phyloP scores from a whole-genome alignment of 53 echinoderm and acorn worm genomes.

The Crossaster papposus region DNA sequence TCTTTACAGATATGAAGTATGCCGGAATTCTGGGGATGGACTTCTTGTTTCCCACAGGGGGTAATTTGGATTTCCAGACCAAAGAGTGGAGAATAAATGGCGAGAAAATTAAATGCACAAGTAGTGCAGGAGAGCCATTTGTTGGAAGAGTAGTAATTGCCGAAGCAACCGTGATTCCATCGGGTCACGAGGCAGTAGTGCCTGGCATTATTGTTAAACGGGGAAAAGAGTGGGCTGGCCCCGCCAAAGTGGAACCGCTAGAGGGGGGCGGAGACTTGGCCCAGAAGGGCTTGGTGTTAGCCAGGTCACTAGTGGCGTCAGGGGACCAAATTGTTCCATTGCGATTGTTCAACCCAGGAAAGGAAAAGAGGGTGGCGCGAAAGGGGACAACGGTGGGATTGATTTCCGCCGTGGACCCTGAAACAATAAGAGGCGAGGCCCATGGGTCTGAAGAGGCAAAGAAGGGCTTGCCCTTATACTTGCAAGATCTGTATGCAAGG shows the following conservation, averaged over 20 bases:
- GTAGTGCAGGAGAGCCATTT: constrained; percentile 32
- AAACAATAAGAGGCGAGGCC: not conserved
- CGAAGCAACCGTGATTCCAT: constrained; percentile 24
- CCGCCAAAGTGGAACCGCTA: constrained; percentile 16
- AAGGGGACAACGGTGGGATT: constrained; percentile 7
- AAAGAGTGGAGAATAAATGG: constrained; percentile 37
- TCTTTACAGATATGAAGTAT: constrained; percentile 61
- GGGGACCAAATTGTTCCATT: constrained; percentile 40
- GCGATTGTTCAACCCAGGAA: constrained; percentile 26
- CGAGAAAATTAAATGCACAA: constrained; percentile 16
- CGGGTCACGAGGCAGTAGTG: constrained; percentile 45
- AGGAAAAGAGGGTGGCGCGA: constrained; percentile 25
- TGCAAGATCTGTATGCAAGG: constrained; percentile 10
- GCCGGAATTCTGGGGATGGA: constrained; percentile 52
- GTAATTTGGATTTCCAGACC: constrained; percentile 25
- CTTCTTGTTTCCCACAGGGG: constrained; percentile 8
- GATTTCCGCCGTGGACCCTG: not conserved
- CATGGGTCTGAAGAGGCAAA: not conserved
- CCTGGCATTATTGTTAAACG: not conserved
- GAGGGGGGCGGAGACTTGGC: constrained; percentile 21
- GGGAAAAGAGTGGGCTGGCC: not conserved
- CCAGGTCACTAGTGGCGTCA: constrained; percentile 4
- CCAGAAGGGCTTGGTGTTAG: constrained; percentile 15
- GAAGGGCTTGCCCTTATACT: not conserved
- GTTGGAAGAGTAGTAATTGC: constrained; percentile 26